These are phyloP conservation scores for Pterocles burchelli DNA, from an alignment of 2,113 vertebrate genomes.

Conservation along the genomic window DNA sequence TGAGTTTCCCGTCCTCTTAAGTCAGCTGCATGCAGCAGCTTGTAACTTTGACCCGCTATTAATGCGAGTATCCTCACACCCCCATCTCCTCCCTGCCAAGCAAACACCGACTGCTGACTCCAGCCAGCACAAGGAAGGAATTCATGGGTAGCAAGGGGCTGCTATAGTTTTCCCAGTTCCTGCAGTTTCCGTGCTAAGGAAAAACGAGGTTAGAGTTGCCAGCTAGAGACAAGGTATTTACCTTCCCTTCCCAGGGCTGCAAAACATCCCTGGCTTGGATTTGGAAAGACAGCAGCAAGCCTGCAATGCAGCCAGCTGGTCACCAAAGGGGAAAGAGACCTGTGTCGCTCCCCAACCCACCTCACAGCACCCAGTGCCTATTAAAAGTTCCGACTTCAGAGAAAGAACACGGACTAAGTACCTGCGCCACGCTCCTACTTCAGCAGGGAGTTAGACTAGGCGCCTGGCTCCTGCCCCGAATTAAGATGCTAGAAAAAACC, in stretches of 20 bases:
- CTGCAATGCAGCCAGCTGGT: rapidly evolving
- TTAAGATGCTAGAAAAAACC: slow-evolving; percentile 67
- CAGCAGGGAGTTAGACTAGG: slow-evolving; percentile 6
- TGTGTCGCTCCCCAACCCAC: neutral
- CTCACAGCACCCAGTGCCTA: neutral
- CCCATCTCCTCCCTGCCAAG: neutral
- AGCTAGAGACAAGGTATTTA: neutral
- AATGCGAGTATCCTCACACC: neutral
- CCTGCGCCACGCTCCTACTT: neutral
- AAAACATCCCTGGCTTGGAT: neutral
- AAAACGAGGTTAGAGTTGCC: neutral
- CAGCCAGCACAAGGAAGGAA: neutral
- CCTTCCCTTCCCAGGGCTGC: neutral
- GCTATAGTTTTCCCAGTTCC: rapidly evolving
- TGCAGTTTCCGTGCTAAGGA: neutral
- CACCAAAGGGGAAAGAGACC: neutral
- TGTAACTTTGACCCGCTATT: neutral
- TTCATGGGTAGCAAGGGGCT: rapidly evolving
- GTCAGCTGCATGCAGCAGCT: neutral
- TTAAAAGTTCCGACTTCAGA: neutral
- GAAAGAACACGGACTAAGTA: neutral
- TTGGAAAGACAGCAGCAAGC: neutral
- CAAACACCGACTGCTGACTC: neutral
- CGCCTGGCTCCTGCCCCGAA: neutral
- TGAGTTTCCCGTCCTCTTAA: neutral